phyloP scores from a whole-genome alignment of 2,113 vertebrate species.

The Camelus dromedarius region DNA sequence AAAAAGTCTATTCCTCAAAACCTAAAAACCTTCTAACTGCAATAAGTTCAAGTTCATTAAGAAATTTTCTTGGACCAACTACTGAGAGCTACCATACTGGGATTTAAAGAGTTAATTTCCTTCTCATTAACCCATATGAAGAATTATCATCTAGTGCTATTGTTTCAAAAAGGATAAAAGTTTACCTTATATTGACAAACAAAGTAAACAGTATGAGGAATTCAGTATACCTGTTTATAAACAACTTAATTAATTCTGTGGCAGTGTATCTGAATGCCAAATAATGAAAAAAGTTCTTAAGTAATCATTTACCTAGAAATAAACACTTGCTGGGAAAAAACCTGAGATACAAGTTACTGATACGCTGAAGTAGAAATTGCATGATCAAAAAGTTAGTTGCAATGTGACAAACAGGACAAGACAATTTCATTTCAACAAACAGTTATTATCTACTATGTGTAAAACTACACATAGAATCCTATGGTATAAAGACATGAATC shows the following conservation, averaged over 20 bases:
- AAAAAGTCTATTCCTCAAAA: conserved; percentile 32
- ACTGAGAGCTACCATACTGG: background rate
- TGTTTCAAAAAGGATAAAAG: conserved; percentile 60
- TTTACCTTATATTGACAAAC: conserved; percentile 49
- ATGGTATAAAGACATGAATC: background rate
- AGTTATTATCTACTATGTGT: conserved; percentile 14
- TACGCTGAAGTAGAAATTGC: background rate
- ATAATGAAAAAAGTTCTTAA: conserved; percentile 4
- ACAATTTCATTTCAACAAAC: conserved; percentile 47
- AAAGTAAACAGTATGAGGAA: conserved; percentile 31
- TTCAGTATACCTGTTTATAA: conserved; percentile 36
- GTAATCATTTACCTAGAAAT: conserved; percentile 59
- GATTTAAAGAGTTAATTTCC: conserved; percentile 34
- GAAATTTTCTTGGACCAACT: conserved; percentile 12
- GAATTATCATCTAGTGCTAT: conserved; percentile 8
- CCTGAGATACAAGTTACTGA: conserved; percentile 31
- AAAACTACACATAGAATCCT: conserved; percentile 1
- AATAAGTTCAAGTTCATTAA: conserved; percentile 52
- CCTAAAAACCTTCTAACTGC: conserved; percentile 19
- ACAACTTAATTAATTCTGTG: conserved; percentile 17
- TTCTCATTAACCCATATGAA: background rate
- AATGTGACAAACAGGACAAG: conserved; percentile 58
- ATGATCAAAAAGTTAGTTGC: conserved; percentile 58
- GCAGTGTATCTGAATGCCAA: background rate
- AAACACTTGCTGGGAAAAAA: background rate